Evolutionary conservation across 2,888 invertebrate species (phyloP).

Genomic region (Stenolophus ochropezus): DNA sequence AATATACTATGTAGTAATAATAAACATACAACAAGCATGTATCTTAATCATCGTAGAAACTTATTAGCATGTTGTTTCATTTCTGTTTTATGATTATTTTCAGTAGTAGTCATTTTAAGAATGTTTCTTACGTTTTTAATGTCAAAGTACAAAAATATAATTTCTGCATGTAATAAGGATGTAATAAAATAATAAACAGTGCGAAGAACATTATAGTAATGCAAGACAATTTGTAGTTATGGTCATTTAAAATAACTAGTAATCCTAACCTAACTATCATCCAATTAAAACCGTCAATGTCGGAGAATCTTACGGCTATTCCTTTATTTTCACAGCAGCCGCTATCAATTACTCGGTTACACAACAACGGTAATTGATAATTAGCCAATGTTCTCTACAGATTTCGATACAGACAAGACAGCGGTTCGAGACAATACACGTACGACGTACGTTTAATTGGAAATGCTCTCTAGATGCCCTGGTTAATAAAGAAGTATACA

Average conservation of each 20-base stretch:
- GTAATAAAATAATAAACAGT: background rate
- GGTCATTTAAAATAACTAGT: background rate
- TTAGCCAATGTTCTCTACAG: conserved; percentile 15
- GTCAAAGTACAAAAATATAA: too few relatives aligned
- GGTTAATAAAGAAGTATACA: background rate
- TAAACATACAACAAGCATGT: too few relatives aligned
- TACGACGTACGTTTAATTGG: conserved; percentile 4
- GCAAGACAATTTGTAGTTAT: background rate
- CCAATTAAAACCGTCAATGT: conserved; percentile 23
- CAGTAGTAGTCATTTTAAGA: too few relatives aligned
- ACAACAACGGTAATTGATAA: conserved; percentile 41
- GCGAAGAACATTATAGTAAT: background rate
- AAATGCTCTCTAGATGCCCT: background rate
- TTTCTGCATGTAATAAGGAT: background rate
- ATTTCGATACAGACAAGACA: conserved; percentile 37
- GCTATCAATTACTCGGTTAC: background rate
- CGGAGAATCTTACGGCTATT: background rate
- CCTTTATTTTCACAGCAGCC: conserved; percentile 34
- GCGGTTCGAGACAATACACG: background rate
- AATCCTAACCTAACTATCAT: background rate
- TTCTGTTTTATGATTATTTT: too few relatives aligned
- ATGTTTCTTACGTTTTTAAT: too few relatives aligned
- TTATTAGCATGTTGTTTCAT: too few relatives aligned
- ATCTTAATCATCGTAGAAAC: too few relatives aligned
- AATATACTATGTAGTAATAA: too few relatives aligned